phyloP scores from a whole-genome alignment of 2,888 invertebrate species.

The Cistogaster globosa region DNA sequence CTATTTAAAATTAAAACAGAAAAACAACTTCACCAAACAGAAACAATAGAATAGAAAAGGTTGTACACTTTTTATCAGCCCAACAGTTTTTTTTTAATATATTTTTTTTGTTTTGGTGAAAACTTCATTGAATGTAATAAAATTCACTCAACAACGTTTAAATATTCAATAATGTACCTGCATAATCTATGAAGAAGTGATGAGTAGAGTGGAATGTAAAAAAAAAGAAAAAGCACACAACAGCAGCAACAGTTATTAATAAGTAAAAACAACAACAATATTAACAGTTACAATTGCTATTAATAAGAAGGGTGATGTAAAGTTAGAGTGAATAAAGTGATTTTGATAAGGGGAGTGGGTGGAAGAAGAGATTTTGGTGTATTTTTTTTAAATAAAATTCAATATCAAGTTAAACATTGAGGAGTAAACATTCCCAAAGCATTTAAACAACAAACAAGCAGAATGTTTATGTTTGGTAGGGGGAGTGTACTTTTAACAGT shows the following conservation, averaged over 20 bases:
- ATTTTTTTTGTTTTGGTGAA: background rate
- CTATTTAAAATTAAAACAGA: slow-evolving; percentile 44
- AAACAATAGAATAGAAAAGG: slow-evolving; percentile 40
- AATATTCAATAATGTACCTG: slow-evolving; percentile 80
- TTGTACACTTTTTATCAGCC: slow-evolving; percentile 26
- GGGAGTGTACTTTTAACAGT: background rate
- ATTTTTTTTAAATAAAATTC: slow-evolving; percentile 30
- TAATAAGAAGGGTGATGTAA: slow-evolving; percentile 49
- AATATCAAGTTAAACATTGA: slow-evolving; percentile 65
- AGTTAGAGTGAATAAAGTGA: no score
- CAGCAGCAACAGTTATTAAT: slow-evolving; percentile 3
- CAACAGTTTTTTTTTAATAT: no score
- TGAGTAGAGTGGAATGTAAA: slow-evolving; percentile 77
- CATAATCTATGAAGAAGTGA: slow-evolving; percentile 82
- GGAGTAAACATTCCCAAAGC: slow-evolving; percentile 69
- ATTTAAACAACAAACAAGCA: slow-evolving; percentile 42
- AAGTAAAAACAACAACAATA: background rate
- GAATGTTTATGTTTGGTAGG: background rate
- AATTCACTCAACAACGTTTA: slow-evolving; percentile 73
- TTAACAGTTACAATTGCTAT: slow-evolving; percentile 9
- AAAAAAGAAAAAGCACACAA: slow-evolving; percentile 60
- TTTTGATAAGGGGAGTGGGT: background rate
- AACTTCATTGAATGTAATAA: slow-evolving; percentile 41
- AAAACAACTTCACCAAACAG: slow-evolving; percentile 7
- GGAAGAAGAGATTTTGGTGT: background rate